Evolutionary conservation across 2,888 invertebrate genomes (phyloP).

Genomic region (Terebella lapidaria): DNA sequence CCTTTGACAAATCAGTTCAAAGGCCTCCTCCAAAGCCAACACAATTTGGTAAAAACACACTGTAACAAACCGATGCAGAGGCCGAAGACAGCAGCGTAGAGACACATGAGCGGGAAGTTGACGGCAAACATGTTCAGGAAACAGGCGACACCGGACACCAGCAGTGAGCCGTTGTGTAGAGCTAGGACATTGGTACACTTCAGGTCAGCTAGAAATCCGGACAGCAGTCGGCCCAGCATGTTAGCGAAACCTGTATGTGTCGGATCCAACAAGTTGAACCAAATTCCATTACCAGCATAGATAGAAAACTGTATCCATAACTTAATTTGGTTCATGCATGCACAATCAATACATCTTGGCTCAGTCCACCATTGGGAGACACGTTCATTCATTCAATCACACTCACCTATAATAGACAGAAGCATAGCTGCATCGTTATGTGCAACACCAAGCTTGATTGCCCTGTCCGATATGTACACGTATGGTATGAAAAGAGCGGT

Average conservation of each 20-base stretch:
- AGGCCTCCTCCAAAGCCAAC: too few relatives aligned
- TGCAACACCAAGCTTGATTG: slow-evolving; percentile 29
- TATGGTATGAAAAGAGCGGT: slow-evolving; percentile 48
- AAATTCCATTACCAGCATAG: too few relatives aligned
- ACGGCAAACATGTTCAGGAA: slow-evolving; percentile 77
- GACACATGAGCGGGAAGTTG: slow-evolving; percentile 70
- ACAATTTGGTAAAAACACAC: too few relatives aligned
- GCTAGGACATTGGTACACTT: slow-evolving; percentile 74
- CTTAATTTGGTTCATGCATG: too few relatives aligned
- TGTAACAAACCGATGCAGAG: slow-evolving; percentile 59
- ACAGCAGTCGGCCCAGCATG: slow-evolving; percentile 82
- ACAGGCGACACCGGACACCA: slow-evolving; percentile 79
- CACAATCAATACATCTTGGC: too few relatives aligned
- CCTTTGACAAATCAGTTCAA: too few relatives aligned
- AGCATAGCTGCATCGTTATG: slow-evolving; percentile 55
- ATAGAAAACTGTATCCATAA: too few relatives aligned
- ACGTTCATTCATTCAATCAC: too few relatives aligned
- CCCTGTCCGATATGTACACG: slow-evolving; percentile 40
- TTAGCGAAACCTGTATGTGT: slow-evolving; percentile 74
- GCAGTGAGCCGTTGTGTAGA: slow-evolving; percentile 84
- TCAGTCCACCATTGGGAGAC: too few relatives aligned
- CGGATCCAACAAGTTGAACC: too few relatives aligned
- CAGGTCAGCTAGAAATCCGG: slow-evolving; percentile 75
- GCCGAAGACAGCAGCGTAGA: slow-evolving; percentile 83
- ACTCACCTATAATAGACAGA: slow-evolving; percentile 53